Conservation (phyloP, 2,113 vertebrate species). For the Ailurus styani region DNA sequence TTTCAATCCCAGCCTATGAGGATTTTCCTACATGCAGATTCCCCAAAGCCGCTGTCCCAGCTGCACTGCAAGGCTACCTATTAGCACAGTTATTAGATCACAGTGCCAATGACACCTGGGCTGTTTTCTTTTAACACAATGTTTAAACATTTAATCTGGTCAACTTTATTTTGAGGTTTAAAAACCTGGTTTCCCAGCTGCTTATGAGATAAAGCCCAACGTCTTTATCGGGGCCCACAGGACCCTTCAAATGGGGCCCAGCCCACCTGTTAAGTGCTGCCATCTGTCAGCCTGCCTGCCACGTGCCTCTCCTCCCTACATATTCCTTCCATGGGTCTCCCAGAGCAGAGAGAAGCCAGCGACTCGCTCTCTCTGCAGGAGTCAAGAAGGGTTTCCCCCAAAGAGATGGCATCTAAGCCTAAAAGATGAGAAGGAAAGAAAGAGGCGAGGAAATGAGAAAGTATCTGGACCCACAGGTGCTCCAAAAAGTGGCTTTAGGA, state of each 20-base stretch:
- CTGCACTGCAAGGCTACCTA: background rate
- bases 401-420: background rate
- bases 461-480: background rate
- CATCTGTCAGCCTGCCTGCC: background rate
- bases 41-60: background rate
- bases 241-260: background rate
- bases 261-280: background rate
- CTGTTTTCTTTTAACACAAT: background rate
- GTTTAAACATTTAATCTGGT: background rate
- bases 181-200: background rate
- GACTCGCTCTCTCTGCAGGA: background rate
- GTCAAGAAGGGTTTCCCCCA: background rate
- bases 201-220: background rate
- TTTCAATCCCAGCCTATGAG: background rate
- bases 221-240: background rate
- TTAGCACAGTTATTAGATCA: background rate
- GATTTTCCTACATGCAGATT: background rate
- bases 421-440: background rate
- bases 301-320: no score
- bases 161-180: background rate
- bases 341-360: background rate
- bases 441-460: background rate
- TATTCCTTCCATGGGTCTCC: background rate
- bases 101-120: background rate
- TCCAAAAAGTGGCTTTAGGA: background rate